Evolutionary conservation across 2,888 invertebrate species (phyloP).

Genomic region (Metellina segmentata): DNA sequence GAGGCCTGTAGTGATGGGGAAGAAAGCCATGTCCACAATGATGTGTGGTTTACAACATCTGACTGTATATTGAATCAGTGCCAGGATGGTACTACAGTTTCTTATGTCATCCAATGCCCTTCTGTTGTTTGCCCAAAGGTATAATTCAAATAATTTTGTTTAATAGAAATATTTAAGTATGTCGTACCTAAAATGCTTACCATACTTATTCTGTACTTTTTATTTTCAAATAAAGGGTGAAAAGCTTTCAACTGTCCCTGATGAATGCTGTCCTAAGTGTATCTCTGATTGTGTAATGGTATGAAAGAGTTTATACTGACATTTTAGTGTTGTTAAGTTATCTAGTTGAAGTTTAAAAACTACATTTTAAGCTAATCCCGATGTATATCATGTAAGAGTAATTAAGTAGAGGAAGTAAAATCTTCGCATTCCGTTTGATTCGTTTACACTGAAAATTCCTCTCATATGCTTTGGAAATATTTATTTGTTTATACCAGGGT

Average conservation of each 20-base stretch:
- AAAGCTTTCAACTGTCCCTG: conserved; percentile 21
- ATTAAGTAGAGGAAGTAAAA: no score
- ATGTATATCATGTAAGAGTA: no score
- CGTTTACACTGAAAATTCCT: no score
- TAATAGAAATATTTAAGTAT: background rate
- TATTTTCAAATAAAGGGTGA: conserved; percentile 36
- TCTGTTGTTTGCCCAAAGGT: conserved; percentile 52
- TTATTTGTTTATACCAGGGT: no score
- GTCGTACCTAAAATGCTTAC: background rate
- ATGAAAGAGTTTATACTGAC: no score
- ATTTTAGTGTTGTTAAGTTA: no score
- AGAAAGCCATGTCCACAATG: conserved; percentile 3
- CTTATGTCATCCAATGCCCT: conserved; percentile 57
- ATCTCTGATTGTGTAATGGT: conserved; percentile 5
- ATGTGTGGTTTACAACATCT: conserved; percentile 38
- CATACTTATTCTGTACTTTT: background rate
- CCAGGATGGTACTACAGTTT: conserved; percentile 51
- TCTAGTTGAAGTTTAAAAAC: no score
- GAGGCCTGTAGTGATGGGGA: conserved; percentile 47
- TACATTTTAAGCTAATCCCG: no score
- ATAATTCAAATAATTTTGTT: background rate
- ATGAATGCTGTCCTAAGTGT: conserved; percentile 64
- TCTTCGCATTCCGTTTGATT: no score
- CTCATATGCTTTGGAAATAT: no score
- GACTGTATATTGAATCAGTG: conserved; percentile 56